Evolutionary conservation across 1,140 invertebrate genomes (phyloP).

Genomic region (Pseudomyrmex pallidus): DNA sequence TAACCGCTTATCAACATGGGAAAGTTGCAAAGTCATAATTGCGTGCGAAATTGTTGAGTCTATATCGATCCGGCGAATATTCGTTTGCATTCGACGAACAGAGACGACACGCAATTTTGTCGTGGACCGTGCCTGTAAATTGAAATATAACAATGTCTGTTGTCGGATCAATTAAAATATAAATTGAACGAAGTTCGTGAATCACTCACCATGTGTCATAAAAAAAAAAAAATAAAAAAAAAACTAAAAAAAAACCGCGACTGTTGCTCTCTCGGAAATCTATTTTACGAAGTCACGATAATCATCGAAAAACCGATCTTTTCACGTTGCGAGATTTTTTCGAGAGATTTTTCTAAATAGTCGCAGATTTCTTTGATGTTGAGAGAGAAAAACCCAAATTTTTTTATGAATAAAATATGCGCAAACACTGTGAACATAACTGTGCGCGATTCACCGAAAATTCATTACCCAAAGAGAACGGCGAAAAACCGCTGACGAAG

Average conservation of each 20-base stretch:
- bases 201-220: slow-evolving; percentile 55
- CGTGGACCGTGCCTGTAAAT: slow-evolving; percentile 75
- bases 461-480: not conserved
- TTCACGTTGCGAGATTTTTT: slow-evolving; percentile 28
- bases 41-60: slow-evolving; percentile 41
- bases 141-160: slow-evolving; percentile 72
- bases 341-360: slow-evolving; percentile 28
- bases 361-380: slow-evolving; percentile 17
- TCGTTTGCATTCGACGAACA: slow-evolving; percentile 30
- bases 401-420: slow-evolving; percentile 3
- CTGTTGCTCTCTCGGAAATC: slow-evolving; percentile 41
- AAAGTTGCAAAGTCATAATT: slow-evolving; percentile 51
- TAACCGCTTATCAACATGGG: slow-evolving; percentile 20
- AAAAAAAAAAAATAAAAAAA: not conserved
- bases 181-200: slow-evolving; percentile 75
- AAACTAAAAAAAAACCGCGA: slow-evolving; percentile 22
- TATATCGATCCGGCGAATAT: slow-evolving; percentile 42
- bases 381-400: slow-evolving; percentile 18
- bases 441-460: not conserved
- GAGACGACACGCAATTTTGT: slow-evolving; percentile 70
- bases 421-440: not conserved
- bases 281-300: slow-evolving; percentile 49
- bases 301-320: slow-evolving; percentile 52
- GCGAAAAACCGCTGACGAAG: not conserved
- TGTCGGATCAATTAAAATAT: slow-evolving; percentile 78